These are phyloP conservation scores for Aplidium turbinatum DNA, from an alignment of 23 tunicate species.

Conservation along the genomic window DNA sequence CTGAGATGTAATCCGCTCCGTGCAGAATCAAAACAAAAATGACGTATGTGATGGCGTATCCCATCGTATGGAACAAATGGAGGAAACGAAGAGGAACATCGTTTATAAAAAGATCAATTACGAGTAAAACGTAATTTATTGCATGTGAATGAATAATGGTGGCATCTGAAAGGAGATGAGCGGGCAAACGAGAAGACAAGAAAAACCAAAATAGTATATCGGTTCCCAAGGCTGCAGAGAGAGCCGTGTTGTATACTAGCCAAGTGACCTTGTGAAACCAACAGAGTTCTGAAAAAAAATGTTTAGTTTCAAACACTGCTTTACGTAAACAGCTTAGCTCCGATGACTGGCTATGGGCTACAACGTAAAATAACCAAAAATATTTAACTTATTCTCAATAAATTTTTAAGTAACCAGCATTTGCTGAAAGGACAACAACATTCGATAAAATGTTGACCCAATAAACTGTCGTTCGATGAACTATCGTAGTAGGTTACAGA, in stretches of 20 bases:
- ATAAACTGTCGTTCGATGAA: too few species aligned
- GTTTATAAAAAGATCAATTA: conserved; percentile 43
- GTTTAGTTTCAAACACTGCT: too few species aligned
- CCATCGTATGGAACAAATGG: conserved; percentile 47
- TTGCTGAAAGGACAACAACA: too few species aligned
- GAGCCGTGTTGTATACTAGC: conserved; percentile 37
- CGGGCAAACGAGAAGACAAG: conserved; percentile 5
- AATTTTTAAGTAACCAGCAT: too few species aligned
- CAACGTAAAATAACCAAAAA: too few species aligned
- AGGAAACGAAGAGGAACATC: conserved; percentile 44
- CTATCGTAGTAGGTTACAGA: too few species aligned
- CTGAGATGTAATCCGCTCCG: conserved; percentile 40
- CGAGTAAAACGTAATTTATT: conserved; percentile 41
- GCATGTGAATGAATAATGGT: conserved; percentile 57
- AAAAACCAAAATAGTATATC: conserved; percentile 55
- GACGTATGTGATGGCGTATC: conserved; percentile 49
- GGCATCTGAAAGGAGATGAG: conserved; percentile 8
- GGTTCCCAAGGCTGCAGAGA: conserved; percentile 28
- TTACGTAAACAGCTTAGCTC: too few species aligned
- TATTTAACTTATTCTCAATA: too few species aligned
- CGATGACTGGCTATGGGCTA: too few species aligned
- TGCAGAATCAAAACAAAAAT: conserved; percentile 59
- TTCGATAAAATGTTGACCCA: too few species aligned
- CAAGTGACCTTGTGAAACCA: conserved; percentile 63
- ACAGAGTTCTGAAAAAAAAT: conserved; percentile 48